Base-by-base conservation (phyloP, 2,113 vertebrate species). In the Amazona guildingii region DNA sequence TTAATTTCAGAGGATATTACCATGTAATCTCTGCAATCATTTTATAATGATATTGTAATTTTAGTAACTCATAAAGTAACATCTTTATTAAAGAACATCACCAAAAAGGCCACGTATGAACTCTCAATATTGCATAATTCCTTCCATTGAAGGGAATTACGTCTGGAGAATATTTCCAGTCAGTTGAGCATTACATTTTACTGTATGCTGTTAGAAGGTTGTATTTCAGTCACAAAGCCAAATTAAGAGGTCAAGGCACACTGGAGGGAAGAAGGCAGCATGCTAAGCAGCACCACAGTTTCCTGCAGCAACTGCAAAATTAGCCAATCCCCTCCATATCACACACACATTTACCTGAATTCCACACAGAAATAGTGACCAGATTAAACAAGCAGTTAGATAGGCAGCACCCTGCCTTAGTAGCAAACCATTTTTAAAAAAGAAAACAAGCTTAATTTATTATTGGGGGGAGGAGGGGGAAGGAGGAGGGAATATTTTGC, bases 311-410 rank as follows among this genome's bases (percentile, higher is more conserved):
- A 51, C 35, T 67, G 62, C 55, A 74, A 37, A 84, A 75, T 66
- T 7, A 74, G 52, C 29, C 52, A 77, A 19, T 12, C 28, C 25
- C 54, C 55, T 54, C 63, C 57, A 1, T 6, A 72, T 79, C 51
- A 39, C n/a, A 67, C 35, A 8, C 67, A 9, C 13, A 17, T 49
- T 39, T 46, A 63, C 31, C 18, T 3, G 2, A 77, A 55, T 63
- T 72, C 35, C 43, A 51, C 44, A 27, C 9, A 37, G 20, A 59
- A 77, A 49, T 0, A 37, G 21, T 0, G 0, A 48, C 55, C 49
- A 61, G 29, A 68, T 75, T 48, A 75, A 74, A 83, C 68, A 49
- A 43, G 61, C 13, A 41, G n/a, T 17, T n/a, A 76, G 67, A 69
- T 6, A 4, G 77, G 10, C 10, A 86, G 37, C 23, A 83, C 5